Conservation (phyloP, 2,888 invertebrate species). For the Tenthredo scrophulariae region DNA sequence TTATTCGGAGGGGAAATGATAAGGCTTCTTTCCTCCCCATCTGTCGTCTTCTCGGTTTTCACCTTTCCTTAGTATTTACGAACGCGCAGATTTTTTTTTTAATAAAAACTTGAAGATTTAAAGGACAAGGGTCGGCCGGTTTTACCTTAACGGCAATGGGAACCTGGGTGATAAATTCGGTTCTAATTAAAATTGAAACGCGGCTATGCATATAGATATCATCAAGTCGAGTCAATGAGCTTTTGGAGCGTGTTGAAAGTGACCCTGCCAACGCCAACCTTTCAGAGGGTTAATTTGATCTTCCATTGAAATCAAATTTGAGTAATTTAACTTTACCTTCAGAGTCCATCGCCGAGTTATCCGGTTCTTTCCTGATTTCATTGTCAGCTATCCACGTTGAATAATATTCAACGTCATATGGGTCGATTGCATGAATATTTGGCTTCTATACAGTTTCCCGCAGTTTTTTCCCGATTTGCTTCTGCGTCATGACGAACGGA, state of each 20-base stretch:
- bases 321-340: neutral
- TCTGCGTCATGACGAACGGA: neutral
- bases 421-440: neutral
- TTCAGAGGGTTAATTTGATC: conserved; percentile 4
- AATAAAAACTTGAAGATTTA: neutral
- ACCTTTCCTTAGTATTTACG: neutral
- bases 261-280: conserved; percentile 2
- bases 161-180: neutral
- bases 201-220: neutral
- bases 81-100: neutral
- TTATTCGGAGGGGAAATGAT: neutral
- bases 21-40: neutral
- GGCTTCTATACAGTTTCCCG: neutral
- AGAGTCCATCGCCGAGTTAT: neutral
- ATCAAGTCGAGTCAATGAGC: conserved; percentile 2
- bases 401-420: neutral
- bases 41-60: neutral
- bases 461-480: neutral
- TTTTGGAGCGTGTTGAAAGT: neutral
- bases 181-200: conserved; percentile 10
- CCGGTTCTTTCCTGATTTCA: neutral
- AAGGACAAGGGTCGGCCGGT: neutral
- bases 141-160: neutral
- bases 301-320: neutral
- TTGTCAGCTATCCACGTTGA: neutral